Conservation (phyloP, 2,888 invertebrate species). For the Resseliella maxima region DNA sequence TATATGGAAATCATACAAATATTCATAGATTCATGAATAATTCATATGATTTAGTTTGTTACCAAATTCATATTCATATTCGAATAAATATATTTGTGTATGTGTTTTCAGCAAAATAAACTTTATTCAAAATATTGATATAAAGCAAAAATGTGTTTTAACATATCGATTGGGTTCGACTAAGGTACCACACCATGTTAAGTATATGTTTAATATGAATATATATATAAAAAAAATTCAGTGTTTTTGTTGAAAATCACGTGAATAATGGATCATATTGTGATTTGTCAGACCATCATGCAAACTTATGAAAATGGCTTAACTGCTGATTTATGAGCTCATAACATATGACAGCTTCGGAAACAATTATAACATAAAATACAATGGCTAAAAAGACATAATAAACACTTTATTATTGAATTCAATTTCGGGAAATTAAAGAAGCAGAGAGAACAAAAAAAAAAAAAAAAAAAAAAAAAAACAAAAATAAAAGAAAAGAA, state of each 20-base stretch:
- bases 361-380: neutral
- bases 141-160: too few species aligned
- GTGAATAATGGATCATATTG: neutral
- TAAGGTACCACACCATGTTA: too few species aligned
- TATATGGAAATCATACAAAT: neutral
- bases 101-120: too few species aligned
- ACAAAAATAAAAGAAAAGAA: too few species aligned
- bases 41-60: neutral
- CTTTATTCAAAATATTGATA: too few species aligned
- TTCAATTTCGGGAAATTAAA: neutral
- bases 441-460: too few species aligned
- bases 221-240: too few species aligned
- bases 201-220: too few species aligned
- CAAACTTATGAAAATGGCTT: neutral
- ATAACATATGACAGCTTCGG: neutral
- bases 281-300: neutral
- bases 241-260: neutral
- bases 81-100: neutral
- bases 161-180: too few species aligned
- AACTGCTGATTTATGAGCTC: neutral
- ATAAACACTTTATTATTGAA: constrained; percentile 12
- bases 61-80: neutral
- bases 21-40: constrained; percentile 34
- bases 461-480: too few species aligned
- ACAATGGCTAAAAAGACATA: neutral